These are phyloP conservation scores for Rhombomys opimus DNA, from an alignment of 2,113 vertebrate genomes.

Conservation along the genomic window DNA sequence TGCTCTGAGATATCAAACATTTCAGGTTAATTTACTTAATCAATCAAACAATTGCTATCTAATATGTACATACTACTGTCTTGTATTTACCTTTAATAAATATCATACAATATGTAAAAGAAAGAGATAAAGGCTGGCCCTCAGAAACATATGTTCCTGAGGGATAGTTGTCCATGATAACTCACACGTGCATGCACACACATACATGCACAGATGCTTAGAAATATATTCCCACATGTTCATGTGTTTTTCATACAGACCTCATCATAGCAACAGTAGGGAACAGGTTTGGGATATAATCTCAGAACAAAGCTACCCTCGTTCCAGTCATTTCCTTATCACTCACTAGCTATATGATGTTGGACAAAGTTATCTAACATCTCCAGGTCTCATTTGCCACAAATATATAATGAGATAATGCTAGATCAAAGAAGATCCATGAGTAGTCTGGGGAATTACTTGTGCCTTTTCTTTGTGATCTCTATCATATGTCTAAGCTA, in stretches of 20 bases:
- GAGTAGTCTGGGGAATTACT: not conserved
- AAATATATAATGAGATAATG: not conserved
- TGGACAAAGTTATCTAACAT: not conserved
- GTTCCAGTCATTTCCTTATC: not conserved
- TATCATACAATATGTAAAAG: not conserved
- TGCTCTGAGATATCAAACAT: not conserved
- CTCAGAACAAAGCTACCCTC: not conserved
- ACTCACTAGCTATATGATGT: not conserved
- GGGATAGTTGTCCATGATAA: not conserved
- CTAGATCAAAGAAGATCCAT: not conserved
- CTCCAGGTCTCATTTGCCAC: not conserved
- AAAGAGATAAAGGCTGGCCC: not conserved
- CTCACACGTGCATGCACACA: not conserved
- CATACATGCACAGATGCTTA: not conserved
- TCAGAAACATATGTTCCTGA: not conserved
- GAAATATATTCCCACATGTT: not conserved
- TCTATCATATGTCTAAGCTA: not conserved
- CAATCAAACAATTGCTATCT: not conserved
- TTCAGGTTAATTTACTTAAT: constrained; percentile 7
- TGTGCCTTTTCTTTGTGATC: not conserved
- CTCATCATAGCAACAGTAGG: not conserved
- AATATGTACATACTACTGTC: not conserved
- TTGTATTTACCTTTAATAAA: not conserved
- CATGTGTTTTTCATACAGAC: not conserved
- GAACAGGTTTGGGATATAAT: not conserved